phyloP scores from a whole-genome alignment of 2,797 vertebrate species.

The Graptemys geographica region DNA sequence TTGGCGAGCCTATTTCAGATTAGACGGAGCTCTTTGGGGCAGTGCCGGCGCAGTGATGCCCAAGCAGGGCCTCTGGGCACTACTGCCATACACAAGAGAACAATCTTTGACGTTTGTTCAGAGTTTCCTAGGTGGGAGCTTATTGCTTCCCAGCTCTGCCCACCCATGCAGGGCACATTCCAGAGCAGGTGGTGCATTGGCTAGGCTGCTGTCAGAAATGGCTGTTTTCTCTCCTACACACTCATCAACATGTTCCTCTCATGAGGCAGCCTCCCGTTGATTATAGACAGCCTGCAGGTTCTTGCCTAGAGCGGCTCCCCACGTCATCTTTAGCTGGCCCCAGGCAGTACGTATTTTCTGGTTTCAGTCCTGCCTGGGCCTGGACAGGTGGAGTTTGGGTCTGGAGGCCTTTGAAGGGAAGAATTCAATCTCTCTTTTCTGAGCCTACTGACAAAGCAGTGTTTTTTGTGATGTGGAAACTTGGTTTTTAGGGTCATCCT shows the following conservation, averaged over 20 bases:
- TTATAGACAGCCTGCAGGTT: background rate
- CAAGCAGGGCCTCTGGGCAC: background rate
- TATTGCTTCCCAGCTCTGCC: background rate
- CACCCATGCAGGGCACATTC: background rate
- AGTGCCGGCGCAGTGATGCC: background rate
- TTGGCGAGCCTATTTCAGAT: background rate
- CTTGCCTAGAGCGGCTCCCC: background rate
- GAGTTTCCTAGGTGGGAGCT: background rate
- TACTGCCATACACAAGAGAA: background rate
- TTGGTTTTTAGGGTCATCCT: background rate
- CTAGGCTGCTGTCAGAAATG: background rate
- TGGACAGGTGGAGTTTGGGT: background rate
- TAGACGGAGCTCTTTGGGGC: background rate
- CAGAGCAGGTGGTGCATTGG: background rate
- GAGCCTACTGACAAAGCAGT: background rate
- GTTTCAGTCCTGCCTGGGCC: background rate
- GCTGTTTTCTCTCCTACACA: background rate
- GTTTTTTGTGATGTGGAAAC: background rate
- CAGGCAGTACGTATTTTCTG: background rate
- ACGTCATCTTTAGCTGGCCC: background rate
- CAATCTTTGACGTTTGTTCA: background rate
- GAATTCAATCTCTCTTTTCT: background rate
- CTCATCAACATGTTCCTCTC: background rate
- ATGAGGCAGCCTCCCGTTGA: background rate
- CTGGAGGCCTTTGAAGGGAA: background rate